Evolutionary conservation across 2,888 invertebrate genomes (phyloP).

Genomic region (Cryptus armator): DNA sequence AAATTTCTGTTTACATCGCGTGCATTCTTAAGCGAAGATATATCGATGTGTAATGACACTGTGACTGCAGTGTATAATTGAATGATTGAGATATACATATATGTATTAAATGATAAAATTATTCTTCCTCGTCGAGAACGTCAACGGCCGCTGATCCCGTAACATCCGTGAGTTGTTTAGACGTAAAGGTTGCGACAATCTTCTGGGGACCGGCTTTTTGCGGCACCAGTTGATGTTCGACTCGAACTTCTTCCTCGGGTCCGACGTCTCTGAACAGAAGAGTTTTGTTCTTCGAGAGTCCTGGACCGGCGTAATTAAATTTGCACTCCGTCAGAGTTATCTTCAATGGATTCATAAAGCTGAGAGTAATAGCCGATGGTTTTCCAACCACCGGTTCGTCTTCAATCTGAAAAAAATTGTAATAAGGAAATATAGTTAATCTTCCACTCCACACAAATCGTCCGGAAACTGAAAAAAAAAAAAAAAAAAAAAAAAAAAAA

Average conservation of each 20-base stretch:
- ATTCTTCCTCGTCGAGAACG: conserved; percentile 84
- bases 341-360: conserved; percentile 91
- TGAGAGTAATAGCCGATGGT: conserved; percentile 87
- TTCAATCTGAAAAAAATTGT: conserved; percentile 86
- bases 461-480: conserved; percentile 43
- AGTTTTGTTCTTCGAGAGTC: conserved; percentile 88
- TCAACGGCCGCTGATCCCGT: conserved; percentile 89
- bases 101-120: conserved; percentile 29
- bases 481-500: conserved; percentile 27
- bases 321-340: conserved; percentile 88
- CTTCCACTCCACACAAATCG: conserved; percentile 7
- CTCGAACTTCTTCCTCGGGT: conserved; percentile 86
- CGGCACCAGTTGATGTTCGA: conserved; percentile 88
- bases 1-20: conserved; percentile 12
- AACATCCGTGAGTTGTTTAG: conserved; percentile 90
- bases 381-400: conserved; percentile 87
- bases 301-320: conserved; percentile 90
- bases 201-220: conserved; percentile 89
- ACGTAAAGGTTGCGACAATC: conserved; percentile 90
- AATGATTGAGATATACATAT: conserved; percentile 17
- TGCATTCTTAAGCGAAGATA: neutral
- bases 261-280: conserved; percentile 87
- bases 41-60: neutral
- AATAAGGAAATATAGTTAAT: conserved; percentile 22
- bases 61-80: neutral